Base-by-base conservation (phyloP, 2,797 vertebrate genomes). In the Moxostoma hubbsi region DNA sequence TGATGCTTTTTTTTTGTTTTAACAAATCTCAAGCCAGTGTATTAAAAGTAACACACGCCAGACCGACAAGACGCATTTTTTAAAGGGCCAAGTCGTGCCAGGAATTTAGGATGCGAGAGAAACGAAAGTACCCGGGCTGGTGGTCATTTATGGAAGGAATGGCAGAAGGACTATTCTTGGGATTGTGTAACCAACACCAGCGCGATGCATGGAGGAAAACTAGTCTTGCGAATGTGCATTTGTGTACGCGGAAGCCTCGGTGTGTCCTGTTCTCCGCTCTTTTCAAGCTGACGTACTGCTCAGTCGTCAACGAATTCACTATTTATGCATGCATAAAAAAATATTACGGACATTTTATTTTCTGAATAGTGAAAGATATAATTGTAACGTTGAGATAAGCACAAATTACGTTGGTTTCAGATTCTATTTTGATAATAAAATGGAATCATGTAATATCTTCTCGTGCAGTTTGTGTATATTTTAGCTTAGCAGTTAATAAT, bases 51-150 rank as follows among this genome's bases (percentile, higher is more conserved):
- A 51, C 72, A 16, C 11, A 4, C 12, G 12, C 46, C 66, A 54
- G 43, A 66, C 7, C 11, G 6, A 54, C 43, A 49, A 7, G 54
- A 36, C 7, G 46, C n/a, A 53, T 12, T 13, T 16, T 1, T 5
- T 67, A 7, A 8, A n/a, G 36, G 7, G 7, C 9, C 49, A 51
- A 64, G 51, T 24, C 8, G n/a, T 15, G 46, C 10, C 10, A 9
- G 12, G 15, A 64, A 36, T 49, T 43, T 61, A 36, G 59, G 68
- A 73, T 79, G 69, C 51, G 9, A 43, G 61, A 73, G 69, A 16
- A 65, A 58, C 16, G 9, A 3, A 49, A 43, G 55, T 18, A 51
- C 43, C 6, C 47, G 45, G 57, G 45, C 18, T 36, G 10, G 15
- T 58, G 75, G 16, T 77, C 66, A 51, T 45, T 66, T 62, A 46